Conservation (phyloP, 2,888 invertebrate species). For the Parapristionchus giblindavisi region DNA sequence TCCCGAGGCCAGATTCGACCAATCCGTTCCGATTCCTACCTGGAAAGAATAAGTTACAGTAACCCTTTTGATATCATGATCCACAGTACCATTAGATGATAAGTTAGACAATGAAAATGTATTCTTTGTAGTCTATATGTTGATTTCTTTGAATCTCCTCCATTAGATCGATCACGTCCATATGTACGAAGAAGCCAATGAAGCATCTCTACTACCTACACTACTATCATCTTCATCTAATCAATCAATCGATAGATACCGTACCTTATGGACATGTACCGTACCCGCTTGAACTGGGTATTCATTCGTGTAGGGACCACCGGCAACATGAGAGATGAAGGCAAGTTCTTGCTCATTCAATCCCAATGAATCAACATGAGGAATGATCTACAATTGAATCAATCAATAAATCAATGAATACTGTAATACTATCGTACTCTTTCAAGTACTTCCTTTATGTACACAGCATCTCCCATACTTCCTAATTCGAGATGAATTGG, state of each 20-base stretch:
- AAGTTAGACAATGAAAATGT: constrained; percentile 73
- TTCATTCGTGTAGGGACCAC: constrained; percentile 70
- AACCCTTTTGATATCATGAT: not conserved
- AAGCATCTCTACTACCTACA: constrained; percentile 72
- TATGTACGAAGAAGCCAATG: constrained; percentile 71
- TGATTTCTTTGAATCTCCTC: constrained; percentile 58
- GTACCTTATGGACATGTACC: constrained; percentile 71
- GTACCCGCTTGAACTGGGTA: constrained; percentile 67
- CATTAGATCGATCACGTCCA: constrained; percentile 68
- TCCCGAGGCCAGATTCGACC: constrained; percentile 71
- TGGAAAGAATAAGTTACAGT: constrained; percentile 33
- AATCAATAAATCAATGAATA: not conserved
- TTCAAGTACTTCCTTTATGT: constrained; percentile 69
- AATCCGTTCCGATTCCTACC: constrained; percentile 68
- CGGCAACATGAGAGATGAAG: constrained; percentile 70
- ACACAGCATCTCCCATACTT: constrained; percentile 70
- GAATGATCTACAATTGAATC: constrained; percentile 68
- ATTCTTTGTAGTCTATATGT: constrained; percentile 71
- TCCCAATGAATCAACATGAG: constrained; percentile 70
- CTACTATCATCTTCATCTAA: not conserved
- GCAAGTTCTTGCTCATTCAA: constrained; percentile 73
- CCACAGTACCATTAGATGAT: constrained; percentile 71
- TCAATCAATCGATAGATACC: not conserved
- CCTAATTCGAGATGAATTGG: constrained; percentile 73
- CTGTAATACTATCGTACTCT: constrained; percentile 64